A percentile compares a stretch with the other conserved stretches of the same genome.
These are phyloP conservation scores for Pangasius larnaudii DNA, from an alignment of 2,797 vertebrate genomes.

Conservation along the genomic window DNA sequence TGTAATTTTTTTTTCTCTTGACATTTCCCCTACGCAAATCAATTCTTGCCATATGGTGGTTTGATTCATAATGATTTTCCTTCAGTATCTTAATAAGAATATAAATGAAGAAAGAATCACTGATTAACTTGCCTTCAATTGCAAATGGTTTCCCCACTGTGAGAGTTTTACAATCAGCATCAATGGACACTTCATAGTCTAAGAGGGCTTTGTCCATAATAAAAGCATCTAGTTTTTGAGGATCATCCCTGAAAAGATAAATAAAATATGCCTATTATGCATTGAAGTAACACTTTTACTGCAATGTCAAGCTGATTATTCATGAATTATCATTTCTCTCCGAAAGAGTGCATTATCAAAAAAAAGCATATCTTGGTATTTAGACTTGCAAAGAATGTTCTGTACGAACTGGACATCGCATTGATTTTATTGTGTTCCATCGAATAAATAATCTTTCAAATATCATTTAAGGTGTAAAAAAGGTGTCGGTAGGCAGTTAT, in stretches of 20 bases:
- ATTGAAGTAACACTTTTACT: neutral
- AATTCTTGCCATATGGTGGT: neutral
- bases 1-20: neutral
- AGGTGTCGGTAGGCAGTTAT: neutral
- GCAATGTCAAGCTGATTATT: neutral
- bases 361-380: neutral
- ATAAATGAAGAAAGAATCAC: neutral
- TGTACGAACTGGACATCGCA: neutral
- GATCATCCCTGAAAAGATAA: slow-evolving; percentile 83
- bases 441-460: neutral
- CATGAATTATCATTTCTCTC: neutral
- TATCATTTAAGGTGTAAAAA: neutral
- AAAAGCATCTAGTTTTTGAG: slow-evolving; percentile 95
- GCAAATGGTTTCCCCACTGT: slow-evolving; percentile 98
- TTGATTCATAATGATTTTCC: neutral
- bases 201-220: slow-evolving; percentile 99
- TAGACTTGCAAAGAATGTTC: neutral
- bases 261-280: slow-evolving; percentile 12
- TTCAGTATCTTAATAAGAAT: neutral
- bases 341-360: neutral
- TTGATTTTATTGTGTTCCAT: neutral
- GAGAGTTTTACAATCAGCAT: slow-evolving; percentile 95
- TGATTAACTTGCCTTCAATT: slow-evolving; percentile 87
- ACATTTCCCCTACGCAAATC: neutral
- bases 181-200: slow-evolving; percentile 98